Base-by-base conservation (phyloP, 2,797 vertebrate species). In the Octomys mimax region DNA sequence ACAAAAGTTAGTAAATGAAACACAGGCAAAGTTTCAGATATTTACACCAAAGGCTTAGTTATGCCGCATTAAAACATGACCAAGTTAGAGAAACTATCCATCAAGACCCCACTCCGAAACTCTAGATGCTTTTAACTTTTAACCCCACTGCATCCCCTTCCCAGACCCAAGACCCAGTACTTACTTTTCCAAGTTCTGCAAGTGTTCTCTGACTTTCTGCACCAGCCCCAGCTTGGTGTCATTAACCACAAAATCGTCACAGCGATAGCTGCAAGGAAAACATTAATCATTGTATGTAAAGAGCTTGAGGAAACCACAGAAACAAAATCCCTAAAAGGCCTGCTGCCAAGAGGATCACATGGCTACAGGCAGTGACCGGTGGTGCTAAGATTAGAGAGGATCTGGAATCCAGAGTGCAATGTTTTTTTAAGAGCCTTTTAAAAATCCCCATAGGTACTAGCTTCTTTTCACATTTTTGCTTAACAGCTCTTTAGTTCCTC, bases 121-220 rank as follows among this genome's bases (percentile, higher is more conserved):
- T 49, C 46, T 13, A 52, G 62, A 92, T 11, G n/a, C 28, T 33
- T 52, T 46, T 42, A 42, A 5, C 42, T 42, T 31, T 61, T 54
- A 28, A 70, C 2, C 89, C 80, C 77, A 84, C 18, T 61, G 12
- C 13, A 49, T 42, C 36, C 33, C 57, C 21, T 33, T 87, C 68
- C 62, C 42, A 42, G 42, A 42, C 42, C 93, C 80, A 75, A 87
- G 83, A 91, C 31, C 82, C 83, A 24, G 16, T 66, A 99, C 99
- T 99, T 98, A 99, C 99, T 99, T 99, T 98, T 99, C 99, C 99
- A 99, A 98, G 98, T 99, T 99, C 98, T 99, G 99, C 94, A 99
- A 99, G 98, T 99, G 99, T 96, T 99, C 99, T 98, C 99, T 99
- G 97, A 99, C 98, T 98, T 99, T 99, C 98, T 99, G 99, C 85